Evolutionary conservation across 2,797 vertebrate species (phyloP), one percentile per base, ranked within the genome.

Genomic region (Xenentodon cancila): DNA sequence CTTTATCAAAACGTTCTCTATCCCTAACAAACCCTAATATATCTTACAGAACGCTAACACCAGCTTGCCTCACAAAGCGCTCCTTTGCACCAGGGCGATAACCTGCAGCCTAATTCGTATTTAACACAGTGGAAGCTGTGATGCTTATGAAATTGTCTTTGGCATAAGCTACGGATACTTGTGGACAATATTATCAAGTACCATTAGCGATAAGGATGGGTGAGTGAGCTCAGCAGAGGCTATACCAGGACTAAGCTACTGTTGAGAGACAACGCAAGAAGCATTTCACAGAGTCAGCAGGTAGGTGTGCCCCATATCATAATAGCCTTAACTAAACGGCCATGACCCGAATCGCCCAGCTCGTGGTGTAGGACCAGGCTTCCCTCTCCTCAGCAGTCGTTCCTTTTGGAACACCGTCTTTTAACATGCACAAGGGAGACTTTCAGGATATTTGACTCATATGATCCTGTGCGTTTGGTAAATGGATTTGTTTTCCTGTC

Each of bases 301-400:
- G 81, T 75, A 84, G 79, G 64, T 73, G 81, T 82, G 82, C 67
- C 72, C 82, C 76, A 84, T 86, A 83, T 88, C 79, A 84, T 88
- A 91, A 91, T 89, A 91, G 89, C 81, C 84, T 90, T 87, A 89
- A 80, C 85, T 88, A 59, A 88, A 84, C 78, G 71, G 60, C 64
- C 4, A 49, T 88, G 87, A 90, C 85, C 89, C 55, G 27, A 64
- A 81, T 80, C 73, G 71, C 74, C 67, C 45, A 21, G 72, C 73
- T 64, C 57, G 48, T 69, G 69, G 61, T 73, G 68, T 32, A 21
- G 67, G 61, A 61, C 55, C 1, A 34, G 60, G 42, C 64, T 71
- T 50, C 65, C 67, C 59, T 74, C 64, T 74, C 64, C 53, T 64
- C 50, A 69, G 53, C 60, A 8, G 42, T 21, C 53, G 8, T 40